Evolutionary conservation across 2,888 invertebrate genomes (phyloP).

Genomic region (Trachelus stipa): DNA sequence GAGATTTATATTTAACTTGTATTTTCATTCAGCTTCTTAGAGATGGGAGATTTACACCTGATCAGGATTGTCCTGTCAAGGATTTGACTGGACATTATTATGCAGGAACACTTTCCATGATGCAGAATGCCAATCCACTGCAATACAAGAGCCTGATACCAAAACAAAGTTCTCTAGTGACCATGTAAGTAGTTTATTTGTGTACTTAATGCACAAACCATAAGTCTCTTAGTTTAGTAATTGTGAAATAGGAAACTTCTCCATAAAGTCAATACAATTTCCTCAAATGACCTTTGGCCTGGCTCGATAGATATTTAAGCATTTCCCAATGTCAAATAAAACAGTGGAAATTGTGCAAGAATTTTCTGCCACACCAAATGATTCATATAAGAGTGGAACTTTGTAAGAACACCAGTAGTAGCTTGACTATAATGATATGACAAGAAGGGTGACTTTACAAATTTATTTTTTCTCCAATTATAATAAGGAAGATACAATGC

Average conservation of each 20-base stretch:
- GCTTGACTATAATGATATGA: background rate
- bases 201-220: background rate
- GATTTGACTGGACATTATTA: background rate
- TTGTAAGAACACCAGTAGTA: too few relatives aligned
- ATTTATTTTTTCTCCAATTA: background rate
- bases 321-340: too few relatives aligned
- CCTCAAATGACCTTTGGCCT: too few relatives aligned
- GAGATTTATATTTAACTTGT: background rate
- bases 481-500: background rate
- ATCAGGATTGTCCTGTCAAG: background rate
- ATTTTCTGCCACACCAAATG: too few relatives aligned
- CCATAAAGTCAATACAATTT: too few relatives aligned
- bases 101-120: background rate
- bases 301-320: too few relatives aligned
- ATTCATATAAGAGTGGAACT: too few relatives aligned
- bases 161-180: constrained; percentile 70
- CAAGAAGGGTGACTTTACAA: background rate
- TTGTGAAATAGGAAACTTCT: background rate
- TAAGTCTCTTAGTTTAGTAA: background rate
- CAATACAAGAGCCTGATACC: constrained; percentile 35
- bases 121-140: background rate
- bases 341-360: too few relatives aligned
- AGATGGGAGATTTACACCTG: background rate
- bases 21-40: background rate
- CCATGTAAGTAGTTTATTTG: constrained; percentile 67